Conservation (phyloP, 1,140 invertebrate species). For the Orussus abietinus region DNA sequence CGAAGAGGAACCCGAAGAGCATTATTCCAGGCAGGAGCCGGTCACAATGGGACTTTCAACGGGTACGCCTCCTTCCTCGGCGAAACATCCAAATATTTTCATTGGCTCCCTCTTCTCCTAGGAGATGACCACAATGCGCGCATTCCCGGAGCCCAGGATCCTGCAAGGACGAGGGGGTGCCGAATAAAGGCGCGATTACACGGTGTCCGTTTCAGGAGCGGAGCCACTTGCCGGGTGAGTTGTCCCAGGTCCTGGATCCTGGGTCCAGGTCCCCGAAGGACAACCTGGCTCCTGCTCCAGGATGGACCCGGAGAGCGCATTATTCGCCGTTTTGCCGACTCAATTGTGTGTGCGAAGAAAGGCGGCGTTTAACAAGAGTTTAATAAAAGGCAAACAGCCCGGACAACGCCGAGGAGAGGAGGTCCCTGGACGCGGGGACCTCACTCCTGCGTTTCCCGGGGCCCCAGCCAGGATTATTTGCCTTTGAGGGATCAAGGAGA, state of each 20-base stretch:
- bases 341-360: slow-evolving; percentile 51
- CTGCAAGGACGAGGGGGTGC: slow-evolving; percentile 7
- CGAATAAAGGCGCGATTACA: slow-evolving; percentile 36
- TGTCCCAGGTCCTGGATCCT: slow-evolving; percentile 7
- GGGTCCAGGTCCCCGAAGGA: slow-evolving; percentile 2
- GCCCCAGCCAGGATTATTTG: slow-evolving; percentile 6
- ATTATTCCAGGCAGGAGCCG: too few relatives aligned
- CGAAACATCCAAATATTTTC: slow-evolving; percentile 46
- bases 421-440: too few relatives aligned
- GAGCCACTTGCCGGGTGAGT: slow-evolving; percentile 2
- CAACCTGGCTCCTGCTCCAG: slow-evolving; percentile 19
- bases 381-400: slow-evolving; percentile 53
- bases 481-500: slow-evolving; percentile 7
- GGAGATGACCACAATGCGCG: slow-evolving; percentile 16
- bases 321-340: slow-evolving; percentile 53
- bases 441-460: too few relatives aligned
- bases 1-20: too few relatives aligned
- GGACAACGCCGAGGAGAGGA: slow-evolving; percentile 18
- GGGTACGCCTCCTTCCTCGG: slow-evolving; percentile 15
- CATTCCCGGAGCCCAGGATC: slow-evolving; percentile 6
- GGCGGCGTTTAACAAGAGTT: slow-evolving; percentile 53
- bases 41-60: slow-evolving; percentile 4
- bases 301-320: slow-evolving; percentile 29
- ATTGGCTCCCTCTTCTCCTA: slow-evolving; percentile 21
- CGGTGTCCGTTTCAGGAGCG: slow-evolving; percentile 45